Evolutionary conservation across 1,140 invertebrate species (phyloP).

Genomic region (Drosophila parabipectinata): DNA sequence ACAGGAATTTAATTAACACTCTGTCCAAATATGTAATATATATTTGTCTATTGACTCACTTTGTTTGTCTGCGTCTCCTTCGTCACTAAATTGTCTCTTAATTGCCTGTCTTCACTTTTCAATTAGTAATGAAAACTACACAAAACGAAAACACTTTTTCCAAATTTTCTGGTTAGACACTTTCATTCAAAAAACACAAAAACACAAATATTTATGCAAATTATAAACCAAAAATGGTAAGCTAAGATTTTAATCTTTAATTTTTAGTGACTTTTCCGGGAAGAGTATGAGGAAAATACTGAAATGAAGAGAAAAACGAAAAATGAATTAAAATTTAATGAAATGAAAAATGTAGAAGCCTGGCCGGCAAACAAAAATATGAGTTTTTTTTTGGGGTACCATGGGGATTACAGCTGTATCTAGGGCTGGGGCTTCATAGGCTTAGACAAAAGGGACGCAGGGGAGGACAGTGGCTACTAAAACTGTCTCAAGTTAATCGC

Average conservation of each 20-base stretch:
- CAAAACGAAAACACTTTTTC: slow-evolving; percentile 28
- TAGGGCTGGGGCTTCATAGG: background rate
- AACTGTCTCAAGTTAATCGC: slow-evolving; percentile 82
- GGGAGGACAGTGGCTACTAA: slow-evolving; percentile 62
- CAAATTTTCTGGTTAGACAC: slow-evolving; percentile 19
- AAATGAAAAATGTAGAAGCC: background rate
- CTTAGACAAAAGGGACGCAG: background rate
- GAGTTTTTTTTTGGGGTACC: background rate
- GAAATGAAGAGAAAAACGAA: slow-evolving; percentile 27
- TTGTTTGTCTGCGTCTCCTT: background rate
- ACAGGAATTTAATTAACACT: slow-evolving; percentile 18
- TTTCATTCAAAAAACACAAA: slow-evolving; percentile 40
- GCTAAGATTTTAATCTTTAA: slow-evolving; percentile 21
- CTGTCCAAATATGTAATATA: background rate
- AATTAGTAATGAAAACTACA: slow-evolving; percentile 37
- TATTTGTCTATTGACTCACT: slow-evolving; percentile 11
- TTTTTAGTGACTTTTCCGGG: slow-evolving; percentile 48
- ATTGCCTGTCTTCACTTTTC: slow-evolving; percentile 26
- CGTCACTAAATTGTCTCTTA: background rate
- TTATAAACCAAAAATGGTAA: slow-evolving; percentile 15
- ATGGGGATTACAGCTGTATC: slow-evolving; percentile 25
- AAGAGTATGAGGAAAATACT: slow-evolving; percentile 31
- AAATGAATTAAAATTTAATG: slow-evolving; percentile 7
- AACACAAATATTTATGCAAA: slow-evolving; percentile 30
- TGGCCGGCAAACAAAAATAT: background rate